Conservation (phyloP, 1,140 invertebrate species). For the Megalopta genalis region DNA sequence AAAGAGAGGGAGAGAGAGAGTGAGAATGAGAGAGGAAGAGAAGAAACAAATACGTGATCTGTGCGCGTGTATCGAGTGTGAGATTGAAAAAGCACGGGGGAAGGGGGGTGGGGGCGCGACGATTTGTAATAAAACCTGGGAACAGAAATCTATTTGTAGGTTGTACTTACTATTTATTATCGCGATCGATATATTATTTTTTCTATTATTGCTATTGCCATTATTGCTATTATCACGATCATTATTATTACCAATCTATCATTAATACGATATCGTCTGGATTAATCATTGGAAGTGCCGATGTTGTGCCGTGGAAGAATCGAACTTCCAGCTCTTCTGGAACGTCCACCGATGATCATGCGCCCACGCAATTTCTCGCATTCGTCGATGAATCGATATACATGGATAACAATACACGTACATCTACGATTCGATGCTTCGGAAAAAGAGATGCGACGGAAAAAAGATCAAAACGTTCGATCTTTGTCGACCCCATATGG, state of each 20-base stretch:
- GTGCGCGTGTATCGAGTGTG: slow-evolving; percentile 42
- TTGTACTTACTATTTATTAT: slow-evolving; percentile 52
- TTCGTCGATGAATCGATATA: background rate
- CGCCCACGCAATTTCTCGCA: background rate
- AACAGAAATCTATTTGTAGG: slow-evolving; percentile 73
- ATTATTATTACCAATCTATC: slow-evolving; percentile 34
- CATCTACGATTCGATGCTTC: no score
- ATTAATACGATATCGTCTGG: slow-evolving; percentile 11
- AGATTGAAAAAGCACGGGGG: slow-evolving; percentile 6
- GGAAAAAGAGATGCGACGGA: no score
- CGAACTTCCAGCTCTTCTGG: slow-evolving; percentile 3
- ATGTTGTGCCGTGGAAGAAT: background rate
- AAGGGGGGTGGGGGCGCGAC: slow-evolving; percentile 15
- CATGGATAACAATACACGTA: no score
- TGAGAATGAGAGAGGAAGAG: no score
- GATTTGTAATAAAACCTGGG: slow-evolving; percentile 63
- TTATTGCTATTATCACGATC: slow-evolving; percentile 60
- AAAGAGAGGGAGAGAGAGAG: background rate
- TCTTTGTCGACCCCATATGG: background rate
- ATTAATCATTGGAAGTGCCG: background rate
- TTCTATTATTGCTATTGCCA: slow-evolving; percentile 63
- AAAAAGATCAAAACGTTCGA: background rate
- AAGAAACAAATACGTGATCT: slow-evolving; percentile 29
- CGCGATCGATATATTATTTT: slow-evolving; percentile 18
- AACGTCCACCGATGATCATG: slow-evolving; percentile 37